A percentile compares a stretch with the other conserved stretches of the same genome.
These are phyloP conservation scores for Poecilia gillii DNA, from an alignment of 2,797 vertebrate species.

Conservation along the genomic window DNA sequence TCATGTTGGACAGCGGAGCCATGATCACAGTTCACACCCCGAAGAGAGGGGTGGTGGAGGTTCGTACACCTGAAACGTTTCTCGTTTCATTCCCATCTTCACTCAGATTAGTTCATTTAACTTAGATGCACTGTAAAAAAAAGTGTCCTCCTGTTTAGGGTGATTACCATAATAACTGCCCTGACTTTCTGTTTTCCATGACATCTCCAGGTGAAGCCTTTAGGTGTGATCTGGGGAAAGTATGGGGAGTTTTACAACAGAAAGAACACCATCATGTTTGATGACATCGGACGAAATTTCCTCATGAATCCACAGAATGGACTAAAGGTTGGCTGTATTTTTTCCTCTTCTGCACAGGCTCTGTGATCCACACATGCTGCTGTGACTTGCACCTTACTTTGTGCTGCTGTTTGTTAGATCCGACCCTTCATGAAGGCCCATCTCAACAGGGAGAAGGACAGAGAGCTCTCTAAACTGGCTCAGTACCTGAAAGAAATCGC, in stretches of 20 bases:
- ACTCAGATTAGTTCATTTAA: neutral
- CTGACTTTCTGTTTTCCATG: conserved; percentile 17
- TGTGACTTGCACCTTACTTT: neutral
- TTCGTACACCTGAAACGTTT: conserved; percentile 58
- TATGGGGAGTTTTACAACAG: conserved; percentile 95
- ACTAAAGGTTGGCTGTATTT: conserved; percentile 85
- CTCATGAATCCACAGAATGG: conserved; percentile 99
- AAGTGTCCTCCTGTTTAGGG: neutral
- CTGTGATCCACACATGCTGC: neutral
- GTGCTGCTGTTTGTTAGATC: conserved; percentile 81
- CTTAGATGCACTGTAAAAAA: neutral
- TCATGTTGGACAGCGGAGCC: conserved; percentile 98
- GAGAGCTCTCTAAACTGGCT: conserved; percentile 95
- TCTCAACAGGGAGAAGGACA: conserved; percentile 97
- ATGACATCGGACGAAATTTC: conserved; percentile 98
- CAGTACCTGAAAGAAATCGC: conserved; percentile 98
- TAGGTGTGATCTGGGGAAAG: conserved; percentile 99
- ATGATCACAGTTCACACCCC: conserved; percentile 99
- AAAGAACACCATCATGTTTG: conserved; percentile 99
- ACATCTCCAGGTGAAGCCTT: conserved; percentile 90
- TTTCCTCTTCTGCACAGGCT: neutral
- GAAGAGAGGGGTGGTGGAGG: conserved; percentile 96
- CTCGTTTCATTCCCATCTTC: neutral
- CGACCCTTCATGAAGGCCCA: conserved; percentile 99
- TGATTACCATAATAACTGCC: neutral